A percentile compares a stretch with the other conserved stretches of the same genome.
Evolutionary conservation across 2,113 vertebrate species (phyloP).

Genomic region (Hypomesus transpacificus): DNA sequence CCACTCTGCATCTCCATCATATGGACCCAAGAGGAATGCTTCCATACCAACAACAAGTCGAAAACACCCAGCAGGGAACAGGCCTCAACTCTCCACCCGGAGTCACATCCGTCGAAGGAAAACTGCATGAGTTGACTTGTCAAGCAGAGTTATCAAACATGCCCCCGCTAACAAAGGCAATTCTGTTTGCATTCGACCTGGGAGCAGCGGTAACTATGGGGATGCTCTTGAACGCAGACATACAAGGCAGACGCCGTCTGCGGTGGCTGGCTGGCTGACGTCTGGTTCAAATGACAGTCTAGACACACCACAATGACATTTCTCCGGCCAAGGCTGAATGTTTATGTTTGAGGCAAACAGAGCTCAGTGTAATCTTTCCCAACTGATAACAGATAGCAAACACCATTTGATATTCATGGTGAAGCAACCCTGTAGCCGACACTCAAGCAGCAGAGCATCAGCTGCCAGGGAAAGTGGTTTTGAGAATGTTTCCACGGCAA

Average conservation of each 20-base stretch:
- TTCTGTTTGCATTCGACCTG: slow-evolving; percentile 24
- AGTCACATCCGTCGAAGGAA: too few relatives aligned
- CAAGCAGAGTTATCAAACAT: slow-evolving; percentile 17
- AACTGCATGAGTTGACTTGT: neutral
- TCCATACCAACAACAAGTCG: slow-evolving; percentile 5
- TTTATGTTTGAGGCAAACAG: too few relatives aligned
- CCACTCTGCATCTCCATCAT: slow-evolving; percentile 26
- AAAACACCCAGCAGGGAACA: neutral
- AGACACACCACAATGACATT: neutral
- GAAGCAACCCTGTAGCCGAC: neutral
- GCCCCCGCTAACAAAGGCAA: slow-evolving; percentile 21
- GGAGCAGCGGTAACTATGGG: slow-evolving; percentile 53
- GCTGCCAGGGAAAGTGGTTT: neutral
- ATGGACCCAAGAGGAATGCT: slow-evolving; percentile 45
- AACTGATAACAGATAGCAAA: neutral
- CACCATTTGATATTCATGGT: neutral
- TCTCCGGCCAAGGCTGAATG: too few relatives aligned
- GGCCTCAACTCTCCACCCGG: too few relatives aligned
- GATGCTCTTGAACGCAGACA: slow-evolving; percentile 56
- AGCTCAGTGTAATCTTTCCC: too few relatives aligned
- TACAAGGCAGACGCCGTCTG: slow-evolving; percentile 46
- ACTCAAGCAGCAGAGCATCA: too few relatives aligned
- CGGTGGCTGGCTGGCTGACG: slow-evolving; percentile 30
- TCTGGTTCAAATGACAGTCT: slow-evolving; percentile 22
- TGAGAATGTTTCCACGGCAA: neutral